Evolutionary conservation across 2,797 vertebrate species (phyloP).

Genomic region (Molossus molossus): DNA sequence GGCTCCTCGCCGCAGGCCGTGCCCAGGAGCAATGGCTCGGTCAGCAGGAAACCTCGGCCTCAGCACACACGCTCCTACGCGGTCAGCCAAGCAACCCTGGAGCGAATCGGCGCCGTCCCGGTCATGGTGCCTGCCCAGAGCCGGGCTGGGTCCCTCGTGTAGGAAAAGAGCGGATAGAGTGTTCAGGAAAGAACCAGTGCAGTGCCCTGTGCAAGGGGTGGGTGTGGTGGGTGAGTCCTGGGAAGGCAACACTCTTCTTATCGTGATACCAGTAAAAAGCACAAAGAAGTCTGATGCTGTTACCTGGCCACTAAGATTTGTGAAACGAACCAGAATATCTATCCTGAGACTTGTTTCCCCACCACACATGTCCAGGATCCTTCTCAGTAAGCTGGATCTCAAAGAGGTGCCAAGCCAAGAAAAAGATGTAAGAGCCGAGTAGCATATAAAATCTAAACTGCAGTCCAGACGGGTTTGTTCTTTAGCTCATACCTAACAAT

Average conservation of each 20-base stretch:
- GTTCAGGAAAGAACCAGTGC: slow-evolving; percentile 53
- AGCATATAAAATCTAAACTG: neutral
- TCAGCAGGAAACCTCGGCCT: slow-evolving; percentile 93
- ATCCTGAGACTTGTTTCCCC: slow-evolving; percentile 43
- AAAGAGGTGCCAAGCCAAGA: slow-evolving; percentile 87
- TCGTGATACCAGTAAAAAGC: slow-evolving; percentile 64
- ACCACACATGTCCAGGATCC: slow-evolving; percentile 73
- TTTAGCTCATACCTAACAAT: slow-evolving; percentile 78
- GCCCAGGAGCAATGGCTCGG: slow-evolving; percentile 94
- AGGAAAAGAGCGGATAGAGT: neutral
- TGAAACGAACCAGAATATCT: slow-evolving; percentile 57
- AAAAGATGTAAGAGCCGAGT: slow-evolving; percentile 49
- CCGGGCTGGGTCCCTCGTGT: slow-evolving; percentile 97
- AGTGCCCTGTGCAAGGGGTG: neutral
- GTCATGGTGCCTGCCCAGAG: slow-evolving; percentile 99
- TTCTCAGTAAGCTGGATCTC: slow-evolving; percentile 60
- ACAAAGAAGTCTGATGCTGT: neutral
- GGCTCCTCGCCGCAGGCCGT: slow-evolving; percentile 93
- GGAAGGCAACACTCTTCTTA: slow-evolving; percentile 76
- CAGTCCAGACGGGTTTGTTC: slow-evolving; percentile 39
- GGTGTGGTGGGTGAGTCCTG: slow-evolving; percentile 27
- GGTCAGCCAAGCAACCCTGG: slow-evolving; percentile 96
- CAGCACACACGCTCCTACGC: slow-evolving; percentile 95
- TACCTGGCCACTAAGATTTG: neutral
- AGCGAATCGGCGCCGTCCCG: slow-evolving; percentile 97